Conservation (phyloP, 2,113 vertebrate species). For the Hemiscyllium ocellatum region DNA sequence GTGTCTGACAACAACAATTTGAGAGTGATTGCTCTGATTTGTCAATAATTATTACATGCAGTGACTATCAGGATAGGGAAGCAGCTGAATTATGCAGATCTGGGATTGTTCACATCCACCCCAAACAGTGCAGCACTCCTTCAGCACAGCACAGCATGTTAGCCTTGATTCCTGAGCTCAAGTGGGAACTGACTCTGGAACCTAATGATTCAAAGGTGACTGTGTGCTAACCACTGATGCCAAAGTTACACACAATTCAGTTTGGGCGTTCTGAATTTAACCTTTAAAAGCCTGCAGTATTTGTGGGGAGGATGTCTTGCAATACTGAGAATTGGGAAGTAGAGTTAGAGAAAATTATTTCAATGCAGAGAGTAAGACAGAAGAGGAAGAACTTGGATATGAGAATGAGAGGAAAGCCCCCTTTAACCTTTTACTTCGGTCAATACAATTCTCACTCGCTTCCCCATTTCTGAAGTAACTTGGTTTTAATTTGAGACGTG, state of each 20-base stretch:
- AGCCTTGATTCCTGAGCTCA: too few relatives aligned
- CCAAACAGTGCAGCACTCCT: background rate
- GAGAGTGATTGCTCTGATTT: too few relatives aligned
- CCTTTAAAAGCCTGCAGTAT: too few relatives aligned
- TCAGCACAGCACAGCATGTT: background rate
- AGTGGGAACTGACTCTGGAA: too few relatives aligned
- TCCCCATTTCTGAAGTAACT: background rate
- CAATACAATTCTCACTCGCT: background rate
- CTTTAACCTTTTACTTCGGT: background rate
- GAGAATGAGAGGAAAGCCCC: background rate
- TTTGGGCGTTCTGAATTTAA: too few relatives aligned
- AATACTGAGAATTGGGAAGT: background rate
- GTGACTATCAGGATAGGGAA: too few relatives aligned
- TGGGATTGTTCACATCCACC: background rate
- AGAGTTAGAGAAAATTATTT: background rate
- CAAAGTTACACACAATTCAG: too few relatives aligned
- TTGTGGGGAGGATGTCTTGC: rapidly evolving
- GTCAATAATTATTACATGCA: too few relatives aligned
- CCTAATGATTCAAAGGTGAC: too few relatives aligned
- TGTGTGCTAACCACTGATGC: too few relatives aligned
- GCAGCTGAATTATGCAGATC: too few relatives aligned
- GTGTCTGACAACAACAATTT: too few relatives aligned
- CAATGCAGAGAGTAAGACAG: background rate
- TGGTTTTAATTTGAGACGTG: background rate
- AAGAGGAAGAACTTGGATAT: background rate